phyloP scores from a whole-genome alignment of 1,140 invertebrate species.

The Drosophila lacteicornis region DNA sequence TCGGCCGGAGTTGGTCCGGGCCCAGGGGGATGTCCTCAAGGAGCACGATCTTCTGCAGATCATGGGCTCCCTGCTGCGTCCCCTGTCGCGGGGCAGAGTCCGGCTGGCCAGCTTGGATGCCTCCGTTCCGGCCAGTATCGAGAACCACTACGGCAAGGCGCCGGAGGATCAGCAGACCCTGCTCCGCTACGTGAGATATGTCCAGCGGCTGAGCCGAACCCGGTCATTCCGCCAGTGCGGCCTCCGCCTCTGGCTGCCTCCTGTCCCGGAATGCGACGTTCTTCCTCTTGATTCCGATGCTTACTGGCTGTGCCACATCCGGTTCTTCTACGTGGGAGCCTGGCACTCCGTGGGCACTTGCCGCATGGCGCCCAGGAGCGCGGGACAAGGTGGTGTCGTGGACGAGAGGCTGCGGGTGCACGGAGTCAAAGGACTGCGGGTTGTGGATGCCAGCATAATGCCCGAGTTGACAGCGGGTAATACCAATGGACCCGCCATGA shows the following conservation, averaged over 20 bases:
- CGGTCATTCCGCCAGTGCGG: constrained; percentile 85
- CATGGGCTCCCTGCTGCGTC: constrained; percentile 85
- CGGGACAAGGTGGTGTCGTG: constrained; percentile 86
- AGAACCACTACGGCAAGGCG: constrained; percentile 91
- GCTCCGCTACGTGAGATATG: constrained; percentile 88
- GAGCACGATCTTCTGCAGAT: constrained; percentile 83
- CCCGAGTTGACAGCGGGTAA: constrained; percentile 90
- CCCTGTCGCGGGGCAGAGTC: constrained; percentile 85
- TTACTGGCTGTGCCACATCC: constrained; percentile 89
- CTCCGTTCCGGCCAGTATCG: constrained; percentile 88
- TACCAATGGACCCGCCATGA: constrained; percentile 91
- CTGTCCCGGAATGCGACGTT: constrained; percentile 82
- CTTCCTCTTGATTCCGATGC: constrained; percentile 85
- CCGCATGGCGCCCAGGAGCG: constrained; percentile 88
- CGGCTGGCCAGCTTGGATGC: constrained; percentile 74
- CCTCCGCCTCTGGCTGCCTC: constrained; percentile 82
- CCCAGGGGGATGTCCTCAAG: constrained; percentile 70
- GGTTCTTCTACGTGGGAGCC: constrained; percentile 87
- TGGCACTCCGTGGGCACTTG: constrained; percentile 91
- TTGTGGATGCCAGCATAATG: constrained; percentile 93
- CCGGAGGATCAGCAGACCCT: constrained; percentile 89
- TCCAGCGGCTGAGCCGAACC: constrained; percentile 85
- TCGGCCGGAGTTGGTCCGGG: constrained; percentile 61
- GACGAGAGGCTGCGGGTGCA: constrained; percentile 89
- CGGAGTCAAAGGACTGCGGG: constrained; percentile 88